These are phyloP conservation scores for Pycnonotus jocosus DNA, from an alignment of 2,113 vertebrate genomes.

Conservation along the genomic window DNA sequence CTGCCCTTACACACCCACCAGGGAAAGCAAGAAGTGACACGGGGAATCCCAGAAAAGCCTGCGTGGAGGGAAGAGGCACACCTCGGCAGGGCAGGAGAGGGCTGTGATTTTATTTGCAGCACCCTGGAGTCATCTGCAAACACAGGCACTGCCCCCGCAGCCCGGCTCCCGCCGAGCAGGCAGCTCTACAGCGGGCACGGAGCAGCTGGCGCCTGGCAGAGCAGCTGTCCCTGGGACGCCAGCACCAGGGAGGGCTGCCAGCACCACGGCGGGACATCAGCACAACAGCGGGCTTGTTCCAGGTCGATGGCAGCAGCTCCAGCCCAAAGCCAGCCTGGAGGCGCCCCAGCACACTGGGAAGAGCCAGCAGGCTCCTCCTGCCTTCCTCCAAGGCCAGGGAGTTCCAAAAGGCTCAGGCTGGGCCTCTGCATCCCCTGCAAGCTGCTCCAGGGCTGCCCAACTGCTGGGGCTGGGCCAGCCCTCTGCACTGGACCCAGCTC, in stretches of 20 bases:
- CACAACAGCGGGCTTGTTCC: constrained; percentile 16
- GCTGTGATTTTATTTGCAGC: constrained; percentile 39
- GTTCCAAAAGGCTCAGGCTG: fast-evolving
- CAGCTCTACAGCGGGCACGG: neutral
- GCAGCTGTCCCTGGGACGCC: neutral
- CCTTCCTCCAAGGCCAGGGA: neutral
- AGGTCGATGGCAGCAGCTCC: neutral
- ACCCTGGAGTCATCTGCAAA: constrained; percentile 19
- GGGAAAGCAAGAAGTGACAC: neutral
- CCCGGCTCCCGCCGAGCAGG: neutral
- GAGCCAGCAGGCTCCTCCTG: neutral
- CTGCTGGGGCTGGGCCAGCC: neutral
- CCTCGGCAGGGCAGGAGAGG: neutral
- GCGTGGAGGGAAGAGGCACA: neutral
- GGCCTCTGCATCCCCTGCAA: neutral
- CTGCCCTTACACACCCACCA: neutral
- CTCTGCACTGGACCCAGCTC: fast-evolving
- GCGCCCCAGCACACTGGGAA: fast-evolving
- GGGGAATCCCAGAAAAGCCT: neutral
- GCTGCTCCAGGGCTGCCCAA: neutral
- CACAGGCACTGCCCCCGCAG: neutral
- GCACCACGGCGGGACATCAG: neutral
- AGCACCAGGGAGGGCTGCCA: neutral
- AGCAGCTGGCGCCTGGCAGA: neutral
- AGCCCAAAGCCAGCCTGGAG: neutral